These are phyloP conservation scores for Vulpes ferrilata DNA, from an alignment of 2,113 vertebrate genomes.

Conservation along the genomic window DNA sequence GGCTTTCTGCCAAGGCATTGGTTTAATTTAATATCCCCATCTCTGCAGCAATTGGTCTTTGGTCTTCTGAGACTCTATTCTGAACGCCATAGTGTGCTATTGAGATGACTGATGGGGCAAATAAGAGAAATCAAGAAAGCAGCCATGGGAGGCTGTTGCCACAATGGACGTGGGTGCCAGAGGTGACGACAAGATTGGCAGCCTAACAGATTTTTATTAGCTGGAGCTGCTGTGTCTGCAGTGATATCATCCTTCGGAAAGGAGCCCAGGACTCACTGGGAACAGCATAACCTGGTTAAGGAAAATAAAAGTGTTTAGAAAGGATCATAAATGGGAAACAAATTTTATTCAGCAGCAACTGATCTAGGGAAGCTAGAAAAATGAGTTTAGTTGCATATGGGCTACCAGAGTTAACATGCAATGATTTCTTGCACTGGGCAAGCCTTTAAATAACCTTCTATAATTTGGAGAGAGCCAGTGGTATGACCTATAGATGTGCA, in stretches of 20 bases:
- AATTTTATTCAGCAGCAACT: not conserved
- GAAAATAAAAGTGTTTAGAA: constrained; percentile 15
- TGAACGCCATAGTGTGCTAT: not conserved
- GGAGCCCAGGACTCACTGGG: not conserved
- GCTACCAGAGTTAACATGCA: not conserved
- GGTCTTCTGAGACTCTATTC: not conserved
- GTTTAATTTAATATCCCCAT: constrained; percentile 44
- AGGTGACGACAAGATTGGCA: not conserved
- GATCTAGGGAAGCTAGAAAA: constrained; percentile 19
- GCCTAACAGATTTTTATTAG: not conserved
- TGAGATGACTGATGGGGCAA: not conserved
- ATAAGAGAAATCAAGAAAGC: not conserved
- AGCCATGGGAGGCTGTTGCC: not conserved
- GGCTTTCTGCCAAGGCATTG: not conserved
- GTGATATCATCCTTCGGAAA: not conserved
- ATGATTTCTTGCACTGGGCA: not conserved
- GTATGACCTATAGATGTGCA: not conserved
- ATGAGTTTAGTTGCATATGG: not conserved
- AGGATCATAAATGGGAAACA: not conserved
- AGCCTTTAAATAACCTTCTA: not conserved
- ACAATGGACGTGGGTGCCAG: not conserved
- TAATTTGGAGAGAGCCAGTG: not conserved
- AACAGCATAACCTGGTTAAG: constrained; percentile 4
- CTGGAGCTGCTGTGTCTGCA: not conserved
- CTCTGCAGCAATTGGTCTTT: not conserved